A percentile compares a stretch with the other conserved stretches of the same genome.
phyloP scores from a whole-genome alignment of 2,797 vertebrate genomes.

The Microctenopoma steveboyesi region DNA sequence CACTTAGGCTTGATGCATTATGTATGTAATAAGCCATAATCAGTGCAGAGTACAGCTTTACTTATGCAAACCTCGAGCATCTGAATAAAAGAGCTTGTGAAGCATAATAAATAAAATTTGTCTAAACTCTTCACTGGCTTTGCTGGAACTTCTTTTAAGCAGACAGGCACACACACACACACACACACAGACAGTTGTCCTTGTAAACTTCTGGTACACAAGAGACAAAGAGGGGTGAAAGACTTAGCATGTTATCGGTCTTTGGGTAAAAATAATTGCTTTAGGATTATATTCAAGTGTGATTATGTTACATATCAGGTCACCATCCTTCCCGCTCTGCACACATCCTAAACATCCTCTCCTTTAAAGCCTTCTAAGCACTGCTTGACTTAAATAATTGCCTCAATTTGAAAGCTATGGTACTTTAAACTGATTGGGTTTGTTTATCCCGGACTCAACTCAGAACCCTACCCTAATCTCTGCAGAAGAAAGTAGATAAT shows the following conservation, averaged over 20 bases:
- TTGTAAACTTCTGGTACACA: constrained; percentile 24
- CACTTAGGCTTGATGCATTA: constrained; percentile 23
- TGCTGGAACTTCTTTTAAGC: constrained; percentile 19
- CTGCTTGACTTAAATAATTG: constrained; percentile 43
- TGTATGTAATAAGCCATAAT: constrained; percentile 39
- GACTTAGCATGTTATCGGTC: background rate
- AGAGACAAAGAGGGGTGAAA: background rate
- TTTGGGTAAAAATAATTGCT: constrained; percentile 39
- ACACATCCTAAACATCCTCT: constrained; percentile 27
- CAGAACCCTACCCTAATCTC: constrained; percentile 52
- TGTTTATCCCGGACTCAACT: constrained; percentile 62
- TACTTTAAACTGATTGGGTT: constrained; percentile 53
- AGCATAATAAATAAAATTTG: constrained; percentile 26
- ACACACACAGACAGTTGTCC: constrained; percentile 1
- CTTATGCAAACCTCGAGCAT: constrained; percentile 39
- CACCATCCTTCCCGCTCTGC: constrained; percentile 33
- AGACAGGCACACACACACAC: constrained; percentile 5
- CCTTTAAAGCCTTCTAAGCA: constrained; percentile 42
- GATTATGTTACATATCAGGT: constrained; percentile 47
- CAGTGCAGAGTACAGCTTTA: constrained; percentile 11
- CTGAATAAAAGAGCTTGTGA: constrained; percentile 29
- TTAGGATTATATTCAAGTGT: constrained; percentile 40
- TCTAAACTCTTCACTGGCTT: constrained; percentile 8
- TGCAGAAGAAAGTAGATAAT: constrained; percentile 52
- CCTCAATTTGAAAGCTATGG: constrained; percentile 42